Conservation (phyloP, 1,140 invertebrate species). For the Potamilus streckersoni region DNA sequence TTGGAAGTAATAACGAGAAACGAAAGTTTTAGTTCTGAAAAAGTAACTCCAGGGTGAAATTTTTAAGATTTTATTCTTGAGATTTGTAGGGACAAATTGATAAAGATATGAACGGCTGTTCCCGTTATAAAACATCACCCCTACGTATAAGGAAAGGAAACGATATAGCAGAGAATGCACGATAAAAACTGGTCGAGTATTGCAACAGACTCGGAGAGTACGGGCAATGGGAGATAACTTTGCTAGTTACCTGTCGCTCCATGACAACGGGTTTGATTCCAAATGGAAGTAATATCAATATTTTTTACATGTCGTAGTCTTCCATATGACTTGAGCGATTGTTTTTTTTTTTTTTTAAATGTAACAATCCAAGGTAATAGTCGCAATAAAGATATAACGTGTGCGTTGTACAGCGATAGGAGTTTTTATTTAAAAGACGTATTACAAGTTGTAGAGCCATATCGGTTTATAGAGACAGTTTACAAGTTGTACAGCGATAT, state of each 20-base stretch:
- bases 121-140: constrained; percentile 61
- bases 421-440: constrained; percentile 71
- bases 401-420: constrained; percentile 70
- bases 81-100: constrained; percentile 6
- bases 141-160: constrained; percentile 23
- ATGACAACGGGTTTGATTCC: constrained; percentile 20
- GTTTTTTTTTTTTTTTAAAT: neutral
- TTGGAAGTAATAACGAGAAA: constrained; percentile 21
- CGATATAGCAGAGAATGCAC: constrained; percentile 25
- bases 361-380: neutral
- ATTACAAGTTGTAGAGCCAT: too few species aligned
- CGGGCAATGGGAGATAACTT: constrained; percentile 29
- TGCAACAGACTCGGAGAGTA: constrained; percentile 20
- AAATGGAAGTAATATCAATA: neutral
- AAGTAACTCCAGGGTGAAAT: constrained; percentile 23
- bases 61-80: constrained; percentile 16
- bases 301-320: neutral
- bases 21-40: constrained; percentile 1
- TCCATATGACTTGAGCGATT: constrained; percentile 7
- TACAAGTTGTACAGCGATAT: too few species aligned
- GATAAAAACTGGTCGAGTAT: constrained; percentile 23
- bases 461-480: too few species aligned
- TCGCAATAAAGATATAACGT: constrained; percentile 8
- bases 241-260: constrained; percentile 18
- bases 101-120: constrained; percentile 47